Evolutionary conservation across 2,113 vertebrate species (phyloP).

Genomic region (Chionomys nivalis): DNA sequence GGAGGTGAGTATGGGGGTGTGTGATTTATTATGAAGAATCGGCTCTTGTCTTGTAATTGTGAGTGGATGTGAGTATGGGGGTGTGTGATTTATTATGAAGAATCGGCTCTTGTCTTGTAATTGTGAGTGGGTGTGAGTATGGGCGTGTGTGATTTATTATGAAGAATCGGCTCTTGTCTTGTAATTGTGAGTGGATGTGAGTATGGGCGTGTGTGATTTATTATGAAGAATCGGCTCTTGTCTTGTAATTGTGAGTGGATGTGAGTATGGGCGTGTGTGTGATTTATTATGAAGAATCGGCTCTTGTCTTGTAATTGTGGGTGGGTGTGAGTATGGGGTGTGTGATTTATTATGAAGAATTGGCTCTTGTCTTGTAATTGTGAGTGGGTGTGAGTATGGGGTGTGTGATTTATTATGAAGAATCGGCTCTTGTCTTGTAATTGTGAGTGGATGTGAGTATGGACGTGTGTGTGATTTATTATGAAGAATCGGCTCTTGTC

Average conservation of each 20-base stretch:
- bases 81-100: background rate
- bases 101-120: background rate
- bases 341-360: background rate
- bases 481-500: background rate
- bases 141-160: background rate
- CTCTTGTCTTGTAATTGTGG: background rate
- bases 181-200: background rate
- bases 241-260: background rate
- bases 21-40: background rate
- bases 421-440: background rate
- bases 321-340: background rate
- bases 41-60: background rate
- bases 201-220: background rate
- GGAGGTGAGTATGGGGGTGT: background rate
- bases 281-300: background rate
- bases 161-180: background rate
- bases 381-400: background rate
- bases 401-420: background rate
- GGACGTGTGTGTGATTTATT: background rate
- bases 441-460: background rate
- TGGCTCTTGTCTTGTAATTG: background rate
- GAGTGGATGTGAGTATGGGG: background rate
- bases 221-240: background rate
- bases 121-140: background rate
- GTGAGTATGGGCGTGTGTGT: background rate